A percentile compares a stretch with the other conserved stretches of the same genome.
phyloP scores from a whole-genome alignment of 92 coral and sea anemone species.

The Porites cylindrica region DNA sequence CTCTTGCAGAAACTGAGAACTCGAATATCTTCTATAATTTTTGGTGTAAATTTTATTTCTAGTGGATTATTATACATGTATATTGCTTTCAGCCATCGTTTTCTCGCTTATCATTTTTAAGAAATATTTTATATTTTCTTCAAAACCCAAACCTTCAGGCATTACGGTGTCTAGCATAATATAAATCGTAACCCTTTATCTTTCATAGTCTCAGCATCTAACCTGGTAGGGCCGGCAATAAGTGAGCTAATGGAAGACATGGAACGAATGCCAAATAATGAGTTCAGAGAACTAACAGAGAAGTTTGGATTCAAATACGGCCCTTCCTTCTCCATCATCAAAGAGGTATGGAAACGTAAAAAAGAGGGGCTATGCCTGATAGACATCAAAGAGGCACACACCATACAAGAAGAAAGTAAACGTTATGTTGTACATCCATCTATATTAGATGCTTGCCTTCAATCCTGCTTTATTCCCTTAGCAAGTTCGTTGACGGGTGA shows the following conservation, averaged over 20 bases:
- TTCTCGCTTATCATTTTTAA: too few species aligned
- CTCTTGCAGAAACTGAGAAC: too few species aligned
- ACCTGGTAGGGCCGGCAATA: slow-evolving; percentile 20
- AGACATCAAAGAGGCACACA: slow-evolving; percentile 46
- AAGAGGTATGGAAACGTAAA: slow-evolving; percentile 71
- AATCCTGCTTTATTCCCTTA: slow-evolving; percentile 70
- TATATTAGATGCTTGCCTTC: slow-evolving; percentile 90
- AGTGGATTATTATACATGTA: too few species aligned
- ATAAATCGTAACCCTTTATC: background rate
- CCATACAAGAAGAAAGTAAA: slow-evolving; percentile 42
- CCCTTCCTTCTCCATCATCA: slow-evolving; percentile 75
- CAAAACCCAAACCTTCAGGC: too few species aligned
- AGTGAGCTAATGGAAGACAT: slow-evolving; percentile 53
- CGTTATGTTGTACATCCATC: slow-evolving; percentile 87
- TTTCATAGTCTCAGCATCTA: background rate
- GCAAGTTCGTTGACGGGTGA: background rate
- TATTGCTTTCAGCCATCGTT: too few species aligned
- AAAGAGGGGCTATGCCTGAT: slow-evolving; percentile 76
- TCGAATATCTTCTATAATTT: too few species aligned
- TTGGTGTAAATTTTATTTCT: too few species aligned
- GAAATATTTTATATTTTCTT: too few species aligned
- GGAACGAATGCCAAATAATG: slow-evolving; percentile 60
- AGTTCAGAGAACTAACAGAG: slow-evolving; percentile 63
- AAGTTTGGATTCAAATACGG: slow-evolving; percentile 81
- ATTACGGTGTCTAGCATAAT: too few species aligned